Percentiles rank a stretch among this genome's conserved stretches.
phyloP scores from a whole-genome alignment of 2,888 invertebrate species.

The Ditula angustiorana region DNA sequence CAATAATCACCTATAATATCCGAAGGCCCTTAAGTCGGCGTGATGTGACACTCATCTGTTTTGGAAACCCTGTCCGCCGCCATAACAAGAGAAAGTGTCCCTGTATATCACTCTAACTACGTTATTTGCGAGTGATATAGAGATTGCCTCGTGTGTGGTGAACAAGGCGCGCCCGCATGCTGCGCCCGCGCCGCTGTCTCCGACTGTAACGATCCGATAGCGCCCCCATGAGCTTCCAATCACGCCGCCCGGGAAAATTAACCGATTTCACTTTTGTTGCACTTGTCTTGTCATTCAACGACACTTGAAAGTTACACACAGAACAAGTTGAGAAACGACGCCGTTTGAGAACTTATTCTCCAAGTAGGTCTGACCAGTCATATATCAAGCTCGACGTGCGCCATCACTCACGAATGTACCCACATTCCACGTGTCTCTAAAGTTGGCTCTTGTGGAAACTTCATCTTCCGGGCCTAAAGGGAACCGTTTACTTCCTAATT shows the following conservation, averaged over 20 bases:
- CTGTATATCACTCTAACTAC: slow-evolving; percentile 51
- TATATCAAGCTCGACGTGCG: slow-evolving; percentile 36
- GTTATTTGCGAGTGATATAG: slow-evolving; percentile 50
- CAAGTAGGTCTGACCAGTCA: slow-evolving; percentile 28
- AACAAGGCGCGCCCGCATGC: slow-evolving; percentile 66
- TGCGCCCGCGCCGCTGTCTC: slow-evolving; percentile 22
- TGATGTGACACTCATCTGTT: slow-evolving; percentile 13
- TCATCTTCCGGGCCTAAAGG: slow-evolving; percentile 12
- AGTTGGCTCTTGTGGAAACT: slow-evolving; percentile 21
- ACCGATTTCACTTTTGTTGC: slow-evolving; percentile 75
- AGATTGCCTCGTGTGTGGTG: slow-evolving; percentile 41
- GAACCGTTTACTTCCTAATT: slow-evolving; percentile 2
- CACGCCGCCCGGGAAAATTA: slow-evolving; percentile 56
- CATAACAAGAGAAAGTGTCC: slow-evolving; percentile 57
- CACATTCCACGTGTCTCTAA: slow-evolving; percentile 26
- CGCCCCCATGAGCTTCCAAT: slow-evolving; percentile 66
- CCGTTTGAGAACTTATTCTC: slow-evolving; percentile 21
- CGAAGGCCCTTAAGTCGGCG: slow-evolving; percentile 6
- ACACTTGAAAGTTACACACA: slow-evolving; percentile 47
- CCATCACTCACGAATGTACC: slow-evolving; percentile 34
- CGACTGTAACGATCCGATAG: slow-evolving; percentile 63
- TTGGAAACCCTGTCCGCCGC: slow-evolving; percentile 6
- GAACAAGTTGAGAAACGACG: slow-evolving; percentile 24
- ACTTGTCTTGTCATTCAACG: slow-evolving; percentile 44
- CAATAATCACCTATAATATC: not conserved